Percentiles rank a stretch among this genome's conserved stretches.
phyloP scores from a whole-genome alignment of 2,888 invertebrate genomes.

The Athripsodes cinereus region DNA sequence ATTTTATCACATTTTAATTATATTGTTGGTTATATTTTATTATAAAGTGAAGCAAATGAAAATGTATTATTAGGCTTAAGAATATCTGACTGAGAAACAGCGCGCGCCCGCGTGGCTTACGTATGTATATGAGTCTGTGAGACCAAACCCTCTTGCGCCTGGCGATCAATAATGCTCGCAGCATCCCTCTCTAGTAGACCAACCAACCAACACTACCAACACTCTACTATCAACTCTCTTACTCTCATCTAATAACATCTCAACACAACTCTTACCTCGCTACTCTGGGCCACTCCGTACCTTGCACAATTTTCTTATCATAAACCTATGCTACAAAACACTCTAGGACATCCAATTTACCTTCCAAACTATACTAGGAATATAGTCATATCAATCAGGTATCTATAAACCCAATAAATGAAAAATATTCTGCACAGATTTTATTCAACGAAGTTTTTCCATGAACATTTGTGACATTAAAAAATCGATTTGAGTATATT shows the following conservation, averaged over 20 bases:
- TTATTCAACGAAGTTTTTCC: no score
- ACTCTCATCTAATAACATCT: neutral
- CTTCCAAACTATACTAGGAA: no score
- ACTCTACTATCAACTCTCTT: neutral
- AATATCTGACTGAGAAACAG: constrained; percentile 24
- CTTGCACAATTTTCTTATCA: no score
- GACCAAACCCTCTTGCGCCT: constrained; percentile 38
- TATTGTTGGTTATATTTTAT: neutral
- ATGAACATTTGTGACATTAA: no score
- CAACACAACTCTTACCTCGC: neutral
- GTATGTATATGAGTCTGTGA: constrained; percentile 20
- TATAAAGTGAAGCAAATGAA: constrained; percentile 11
- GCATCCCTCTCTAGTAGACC: constrained; percentile 47
- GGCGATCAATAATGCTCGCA: constrained; percentile 54
- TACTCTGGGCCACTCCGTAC: neutral
- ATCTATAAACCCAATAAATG: no score
- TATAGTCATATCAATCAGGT: no score
- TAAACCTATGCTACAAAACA: no score
- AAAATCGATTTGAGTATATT: no score
- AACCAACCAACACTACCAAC: constrained; percentile 23
- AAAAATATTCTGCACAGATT: no score
- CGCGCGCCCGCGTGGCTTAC: constrained; percentile 37
- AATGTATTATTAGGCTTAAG: neutral
- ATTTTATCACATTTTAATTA: neutral
- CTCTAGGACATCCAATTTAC: no score